Conservation (phyloP, 2,888 invertebrate genomes). For the Tachystola acroxantha region DNA sequence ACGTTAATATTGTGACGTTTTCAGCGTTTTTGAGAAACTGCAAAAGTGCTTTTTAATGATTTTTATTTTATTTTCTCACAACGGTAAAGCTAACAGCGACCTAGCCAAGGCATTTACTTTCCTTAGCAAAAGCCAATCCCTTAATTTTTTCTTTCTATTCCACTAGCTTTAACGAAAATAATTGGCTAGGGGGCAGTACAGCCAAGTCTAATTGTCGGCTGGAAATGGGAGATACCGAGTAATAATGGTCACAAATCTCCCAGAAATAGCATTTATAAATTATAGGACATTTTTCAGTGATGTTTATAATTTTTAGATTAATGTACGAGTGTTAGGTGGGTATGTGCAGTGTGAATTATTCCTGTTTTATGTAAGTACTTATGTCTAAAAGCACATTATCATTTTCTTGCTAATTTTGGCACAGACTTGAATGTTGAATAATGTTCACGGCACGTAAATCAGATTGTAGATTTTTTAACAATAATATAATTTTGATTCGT, state of each 20-base stretch:
- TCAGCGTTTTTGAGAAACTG: too few relatives aligned
- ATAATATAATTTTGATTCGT: conserved; percentile 14
- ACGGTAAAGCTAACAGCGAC: too few relatives aligned
- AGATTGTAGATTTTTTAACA: conserved; percentile 13
- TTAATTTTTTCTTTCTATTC: too few relatives aligned
- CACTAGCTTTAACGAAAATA: too few relatives aligned
- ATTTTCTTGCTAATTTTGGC: conserved; percentile 1
- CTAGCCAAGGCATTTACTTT: too few relatives aligned
- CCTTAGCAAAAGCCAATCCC: too few relatives aligned
- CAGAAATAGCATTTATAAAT: not conserved
- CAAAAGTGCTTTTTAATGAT: too few relatives aligned
- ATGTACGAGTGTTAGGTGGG: conserved; percentile 4
- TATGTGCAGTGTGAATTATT: conserved; percentile 11
- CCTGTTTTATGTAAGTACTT: conserved; percentile 8
- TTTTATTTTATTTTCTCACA: too few relatives aligned
- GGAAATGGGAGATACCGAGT: too few relatives aligned
- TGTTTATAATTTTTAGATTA: conserved; percentile 5
- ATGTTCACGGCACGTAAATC: not conserved
- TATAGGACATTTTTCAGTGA: conserved; percentile 1
- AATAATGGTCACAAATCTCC: not conserved
- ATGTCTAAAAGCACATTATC: conserved; percentile 12
- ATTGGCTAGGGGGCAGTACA: too few relatives aligned
- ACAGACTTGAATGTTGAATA: not conserved
- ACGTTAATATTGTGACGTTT: too few relatives aligned
- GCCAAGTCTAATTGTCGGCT: too few relatives aligned